Evolutionary conservation across 2,797 vertebrate species (phyloP).

Genomic region (Amblyraja radiata): DNA sequence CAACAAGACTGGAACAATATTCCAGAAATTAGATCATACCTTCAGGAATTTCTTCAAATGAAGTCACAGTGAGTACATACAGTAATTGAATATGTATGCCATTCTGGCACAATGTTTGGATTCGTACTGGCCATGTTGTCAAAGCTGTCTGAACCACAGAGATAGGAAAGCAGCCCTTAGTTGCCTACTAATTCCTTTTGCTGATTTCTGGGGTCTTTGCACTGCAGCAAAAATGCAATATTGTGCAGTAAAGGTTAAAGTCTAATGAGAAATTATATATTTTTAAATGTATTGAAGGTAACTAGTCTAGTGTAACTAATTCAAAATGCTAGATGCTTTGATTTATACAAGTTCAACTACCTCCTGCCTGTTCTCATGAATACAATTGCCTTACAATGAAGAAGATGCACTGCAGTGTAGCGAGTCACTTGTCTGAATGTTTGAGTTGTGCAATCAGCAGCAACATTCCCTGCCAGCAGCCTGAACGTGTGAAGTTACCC

Average conservation of each 20-base stretch:
- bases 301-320: not conserved
- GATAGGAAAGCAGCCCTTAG: conserved; percentile 1
- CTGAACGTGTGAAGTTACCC: conserved; percentile 11
- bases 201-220: not conserved
- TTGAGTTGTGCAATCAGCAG: not conserved
- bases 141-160: not conserved
- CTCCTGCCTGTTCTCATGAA: not conserved
- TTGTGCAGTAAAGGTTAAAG: not conserved
- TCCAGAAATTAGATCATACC: conserved; percentile 1
- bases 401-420: not conserved
- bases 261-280: not conserved
- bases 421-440: not conserved
- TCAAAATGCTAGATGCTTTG: not conserved
- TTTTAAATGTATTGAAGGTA: not conserved
- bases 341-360: not conserved
- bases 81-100: conserved; percentile 11
- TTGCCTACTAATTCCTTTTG: not conserved
- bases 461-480: not conserved
- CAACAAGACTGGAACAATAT: conserved; percentile 9
- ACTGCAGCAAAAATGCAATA: not conserved
- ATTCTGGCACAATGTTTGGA: conserved; percentile 17
- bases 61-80: conserved; percentile 14
- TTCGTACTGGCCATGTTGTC: not conserved
- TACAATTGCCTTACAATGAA: not conserved
- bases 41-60: conserved; percentile 26